Evolutionary conservation across 2,113 vertebrate species (phyloP).

Genomic region (Girardinichthys multiradiatus): DNA sequence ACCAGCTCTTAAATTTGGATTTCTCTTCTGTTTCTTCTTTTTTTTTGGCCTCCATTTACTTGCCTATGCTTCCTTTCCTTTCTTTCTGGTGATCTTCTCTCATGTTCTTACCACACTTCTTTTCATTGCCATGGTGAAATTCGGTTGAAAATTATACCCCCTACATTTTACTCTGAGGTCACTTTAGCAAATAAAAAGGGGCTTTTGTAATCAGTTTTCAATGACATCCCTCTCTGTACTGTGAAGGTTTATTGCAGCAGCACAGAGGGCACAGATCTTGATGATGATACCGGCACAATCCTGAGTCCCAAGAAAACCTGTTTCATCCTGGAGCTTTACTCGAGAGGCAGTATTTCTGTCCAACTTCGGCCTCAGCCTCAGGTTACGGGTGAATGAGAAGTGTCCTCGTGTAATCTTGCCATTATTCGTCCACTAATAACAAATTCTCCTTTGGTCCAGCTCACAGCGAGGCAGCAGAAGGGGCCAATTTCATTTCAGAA

Average conservation of each 20-base stretch:
- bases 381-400: constrained; percentile 10
- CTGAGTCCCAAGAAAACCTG: constrained; percentile 38
- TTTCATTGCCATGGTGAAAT: constrained; percentile 35
- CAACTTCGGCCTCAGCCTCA: constrained; percentile 24
- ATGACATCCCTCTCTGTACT: background rate
- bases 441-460: constrained; percentile 22
- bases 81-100: background rate
- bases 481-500: constrained; percentile 33
- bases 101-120: background rate
- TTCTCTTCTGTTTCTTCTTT: background rate
- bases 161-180: constrained; percentile 44
- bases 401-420: constrained; percentile 35
- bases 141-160: constrained; percentile 53
- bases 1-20: constrained; percentile 22
- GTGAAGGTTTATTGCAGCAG: constrained; percentile 11
- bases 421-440: constrained; percentile 51
- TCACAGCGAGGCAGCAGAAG: constrained; percentile 8
- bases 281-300: constrained; percentile 31
- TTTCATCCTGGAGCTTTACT: constrained; percentile 32
- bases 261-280: constrained; percentile 27
- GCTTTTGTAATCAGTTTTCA: constrained; percentile 2
- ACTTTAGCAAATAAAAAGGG: constrained; percentile 41
- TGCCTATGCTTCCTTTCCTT: background rate
- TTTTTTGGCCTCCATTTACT: constrained; percentile 7
- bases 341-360: constrained; percentile 17